A percentile compares a stretch with the other conserved stretches of the same genome.
Conservation (phyloP, 2,888 invertebrate genomes). For the Synergus umbraculus region DNA sequence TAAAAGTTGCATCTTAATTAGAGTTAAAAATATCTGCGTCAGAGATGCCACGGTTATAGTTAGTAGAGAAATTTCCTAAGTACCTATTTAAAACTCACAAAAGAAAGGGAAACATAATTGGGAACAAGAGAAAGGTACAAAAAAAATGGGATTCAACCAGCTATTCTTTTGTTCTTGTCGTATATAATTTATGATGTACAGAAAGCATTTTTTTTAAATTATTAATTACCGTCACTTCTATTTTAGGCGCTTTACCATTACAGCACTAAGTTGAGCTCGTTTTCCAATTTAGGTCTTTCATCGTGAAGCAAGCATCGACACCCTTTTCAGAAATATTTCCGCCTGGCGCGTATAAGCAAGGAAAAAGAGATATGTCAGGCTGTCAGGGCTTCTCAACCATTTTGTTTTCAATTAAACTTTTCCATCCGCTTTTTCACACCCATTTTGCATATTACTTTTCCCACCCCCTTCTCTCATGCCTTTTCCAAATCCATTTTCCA, state of each 20-base stretch:
- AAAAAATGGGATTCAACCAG: constrained; percentile 20
- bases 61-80: background rate
- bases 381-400: constrained; percentile 4
- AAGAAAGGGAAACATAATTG: constrained; percentile 10
- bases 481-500: no score
- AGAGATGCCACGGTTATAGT: background rate
- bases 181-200: constrained; percentile 10
- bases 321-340: background rate
- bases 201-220: constrained; percentile 23
- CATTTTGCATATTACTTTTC: no score
- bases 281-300: background rate
- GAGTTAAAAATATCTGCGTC: background rate
- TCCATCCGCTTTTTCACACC: no score
- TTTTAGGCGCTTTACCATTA: background rate
- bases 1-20: background rate
- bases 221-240: constrained; percentile 1
- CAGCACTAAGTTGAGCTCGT: background rate
- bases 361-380: background rate
- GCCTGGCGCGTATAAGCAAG: background rate
- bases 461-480: no score
- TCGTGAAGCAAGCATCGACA: constrained; percentile 1
- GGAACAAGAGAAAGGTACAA: constrained; percentile 15
- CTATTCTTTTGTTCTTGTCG: constrained; percentile 12
- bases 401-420: no score
- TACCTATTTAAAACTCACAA: background rate